Evolutionary conservation across 2,888 invertebrate species (phyloP).

Genomic region (Rhagium mordax): DNA sequence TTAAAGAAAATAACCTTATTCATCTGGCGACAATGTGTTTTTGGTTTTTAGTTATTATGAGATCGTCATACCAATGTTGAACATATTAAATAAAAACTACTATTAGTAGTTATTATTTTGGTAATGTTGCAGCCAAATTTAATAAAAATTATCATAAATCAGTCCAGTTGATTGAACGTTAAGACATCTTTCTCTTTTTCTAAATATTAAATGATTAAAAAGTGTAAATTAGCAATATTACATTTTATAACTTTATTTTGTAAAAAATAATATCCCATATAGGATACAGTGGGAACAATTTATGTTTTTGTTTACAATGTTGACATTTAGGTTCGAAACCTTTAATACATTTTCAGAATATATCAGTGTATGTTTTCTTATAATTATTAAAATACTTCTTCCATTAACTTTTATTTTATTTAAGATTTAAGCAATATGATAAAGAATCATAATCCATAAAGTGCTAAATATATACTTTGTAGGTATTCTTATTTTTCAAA

Average conservation of each 20-base stretch:
- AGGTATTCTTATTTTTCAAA: no score
- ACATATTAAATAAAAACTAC: no score
- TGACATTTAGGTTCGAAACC: constrained; percentile 13
- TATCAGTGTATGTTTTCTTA: not conserved
- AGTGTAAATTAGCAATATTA: not conserved
- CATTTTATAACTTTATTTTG: not conserved
- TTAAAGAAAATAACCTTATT: no score
- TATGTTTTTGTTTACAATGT: constrained; percentile 6
- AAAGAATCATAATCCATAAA: no score
- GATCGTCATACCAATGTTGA: no score
- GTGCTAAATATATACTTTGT: no score
- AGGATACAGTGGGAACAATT: not conserved
- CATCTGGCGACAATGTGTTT: no score
- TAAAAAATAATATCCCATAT: not conserved
- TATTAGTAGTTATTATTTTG: no score
- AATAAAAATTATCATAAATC: no score
- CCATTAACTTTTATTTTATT: constrained; percentile 10
- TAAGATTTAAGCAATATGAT: not conserved
- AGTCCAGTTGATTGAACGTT: no score
- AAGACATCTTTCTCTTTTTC: not conserved
- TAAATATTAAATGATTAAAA: constrained; percentile 2
- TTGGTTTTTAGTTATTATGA: no score
- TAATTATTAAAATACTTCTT: constrained; percentile 4
- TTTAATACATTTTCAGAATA: constrained; percentile 20
- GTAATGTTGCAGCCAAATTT: no score